Evolutionary conservation across 2,888 invertebrate genomes (phyloP), one percentile per base, ranked within the genome.

Genomic region (Drosophila atripex): DNA sequence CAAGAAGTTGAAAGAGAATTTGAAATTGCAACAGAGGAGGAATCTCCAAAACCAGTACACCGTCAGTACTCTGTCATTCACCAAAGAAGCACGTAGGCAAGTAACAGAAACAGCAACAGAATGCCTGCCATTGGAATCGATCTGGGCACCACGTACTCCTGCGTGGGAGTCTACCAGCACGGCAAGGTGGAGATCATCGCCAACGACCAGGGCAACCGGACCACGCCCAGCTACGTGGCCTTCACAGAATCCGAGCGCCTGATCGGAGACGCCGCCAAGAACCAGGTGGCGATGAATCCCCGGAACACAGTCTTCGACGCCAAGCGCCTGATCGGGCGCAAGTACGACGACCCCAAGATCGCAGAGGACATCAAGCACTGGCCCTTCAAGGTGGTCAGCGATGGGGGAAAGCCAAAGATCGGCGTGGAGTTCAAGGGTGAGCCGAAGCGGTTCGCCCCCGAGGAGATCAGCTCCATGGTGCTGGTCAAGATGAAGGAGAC

Each of bases 311-410:
- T 97, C 89, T 96, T 96, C 91, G 99, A 99, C 94, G 98, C 97
- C 82, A 96, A 98, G 93, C 95, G 98, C 91, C 93, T 98, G 89
- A 98, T 98, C 92, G 98, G 98, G 58, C 95, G 98, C 87, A 95
- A 96, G 86, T 98, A 95, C 91, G 95, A 95, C 82, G 97, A 98
- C 92, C 92, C 93, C 49, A 95, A 96, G 25, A 97, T 99, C 57
- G 98, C 98, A 92, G 94, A 94, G 59, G 98, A 98, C 91, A 96
- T 98, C 94, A 97, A 97, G 92, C 96, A 96, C 92, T 98, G 97
- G 95, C 98, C 98, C 50, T 98, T 98, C 90, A 96, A 95, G 90
- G 97, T 97, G 7, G 92, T 96, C 88, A 95, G 93, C 90, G 96
- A 95, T 89, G 94, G 94, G 68, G 95, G 95, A 53, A 96, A 96